Evolutionary conservation across 2,113 vertebrate species (phyloP).

Genomic region (Chamaetylas fuelleborni): DNA sequence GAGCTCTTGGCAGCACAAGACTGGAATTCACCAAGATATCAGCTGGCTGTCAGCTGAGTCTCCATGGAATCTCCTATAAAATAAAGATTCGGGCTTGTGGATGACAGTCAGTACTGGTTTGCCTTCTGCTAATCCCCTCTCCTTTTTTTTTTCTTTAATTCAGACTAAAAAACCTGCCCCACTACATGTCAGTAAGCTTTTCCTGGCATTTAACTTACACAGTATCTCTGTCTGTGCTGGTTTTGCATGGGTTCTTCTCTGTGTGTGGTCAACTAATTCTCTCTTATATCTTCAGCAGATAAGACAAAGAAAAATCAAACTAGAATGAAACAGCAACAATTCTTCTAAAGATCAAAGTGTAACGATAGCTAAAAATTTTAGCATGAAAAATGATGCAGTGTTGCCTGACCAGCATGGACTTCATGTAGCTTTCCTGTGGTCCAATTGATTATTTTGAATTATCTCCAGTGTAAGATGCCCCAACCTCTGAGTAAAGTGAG

Average conservation of each 20-base stretch:
- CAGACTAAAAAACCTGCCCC: neutral
- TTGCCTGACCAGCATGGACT: neutral
- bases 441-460: neutral
- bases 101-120: neutral
- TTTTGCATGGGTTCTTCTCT: neutral
- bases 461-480: neutral
- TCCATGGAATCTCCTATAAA: neutral
- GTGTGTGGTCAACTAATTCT: constrained; percentile 30
- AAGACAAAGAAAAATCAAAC: constrained; percentile 11
- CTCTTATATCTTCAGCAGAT: constrained; percentile 22
- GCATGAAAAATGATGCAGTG: neutral
- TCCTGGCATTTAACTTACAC: neutral
- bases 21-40: neutral
- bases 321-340: neutral
- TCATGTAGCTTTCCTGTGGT: neutral
- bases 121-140: rapidly evolving
- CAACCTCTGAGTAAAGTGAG: neutral
- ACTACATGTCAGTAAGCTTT: neutral
- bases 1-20: neutral
- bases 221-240: neutral
- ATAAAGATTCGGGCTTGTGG: neutral
- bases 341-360: constrained; percentile 28
- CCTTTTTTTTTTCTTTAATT: neutral
- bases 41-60: neutral
- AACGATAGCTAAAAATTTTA: constrained; percentile 25